These are phyloP conservation scores for Podargus strigoides DNA, from an alignment of 2,797 vertebrate species.

Conservation along the genomic window DNA sequence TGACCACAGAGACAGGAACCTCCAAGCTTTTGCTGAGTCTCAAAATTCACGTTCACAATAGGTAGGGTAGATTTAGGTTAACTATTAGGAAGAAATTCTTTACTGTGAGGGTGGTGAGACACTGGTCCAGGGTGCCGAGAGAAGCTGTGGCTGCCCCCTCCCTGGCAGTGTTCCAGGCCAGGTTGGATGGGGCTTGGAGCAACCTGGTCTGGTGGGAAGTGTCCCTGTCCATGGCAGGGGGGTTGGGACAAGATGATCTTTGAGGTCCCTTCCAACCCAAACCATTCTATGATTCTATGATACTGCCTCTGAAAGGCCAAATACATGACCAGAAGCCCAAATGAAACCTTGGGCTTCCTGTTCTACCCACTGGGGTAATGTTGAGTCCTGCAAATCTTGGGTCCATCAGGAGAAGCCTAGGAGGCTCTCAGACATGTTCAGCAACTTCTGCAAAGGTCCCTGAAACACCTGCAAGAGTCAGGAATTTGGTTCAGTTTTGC, in stretches of 20 bases:
- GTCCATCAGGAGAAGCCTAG: neutral
- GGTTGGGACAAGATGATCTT: no score
- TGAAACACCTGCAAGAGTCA: neutral
- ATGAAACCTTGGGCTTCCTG: fast-evolving
- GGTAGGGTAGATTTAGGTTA: no score
- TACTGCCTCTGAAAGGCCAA: neutral
- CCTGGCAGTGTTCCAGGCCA: no score
- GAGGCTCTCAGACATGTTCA: neutral
- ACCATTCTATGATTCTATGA: no score
- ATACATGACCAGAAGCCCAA: neutral
- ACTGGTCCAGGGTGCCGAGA: no score
- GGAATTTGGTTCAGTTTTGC: neutral
- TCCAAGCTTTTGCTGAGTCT: neutral
- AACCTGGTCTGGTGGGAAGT: no score
- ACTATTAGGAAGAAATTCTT: no score
- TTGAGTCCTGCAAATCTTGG: neutral
- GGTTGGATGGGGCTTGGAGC: no score
- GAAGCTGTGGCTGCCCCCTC: no score
- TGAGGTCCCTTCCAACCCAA: no score
- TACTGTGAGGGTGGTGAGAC: no score
- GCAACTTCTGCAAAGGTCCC: neutral
- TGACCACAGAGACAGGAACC: neutral
- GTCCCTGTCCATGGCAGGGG: no score
- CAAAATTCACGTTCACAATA: neutral
- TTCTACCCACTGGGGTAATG: fast-evolving